Evolutionary conservation across 2,113 vertebrate species (phyloP).

Genomic region (Takifugu bimaculatus): DNA sequence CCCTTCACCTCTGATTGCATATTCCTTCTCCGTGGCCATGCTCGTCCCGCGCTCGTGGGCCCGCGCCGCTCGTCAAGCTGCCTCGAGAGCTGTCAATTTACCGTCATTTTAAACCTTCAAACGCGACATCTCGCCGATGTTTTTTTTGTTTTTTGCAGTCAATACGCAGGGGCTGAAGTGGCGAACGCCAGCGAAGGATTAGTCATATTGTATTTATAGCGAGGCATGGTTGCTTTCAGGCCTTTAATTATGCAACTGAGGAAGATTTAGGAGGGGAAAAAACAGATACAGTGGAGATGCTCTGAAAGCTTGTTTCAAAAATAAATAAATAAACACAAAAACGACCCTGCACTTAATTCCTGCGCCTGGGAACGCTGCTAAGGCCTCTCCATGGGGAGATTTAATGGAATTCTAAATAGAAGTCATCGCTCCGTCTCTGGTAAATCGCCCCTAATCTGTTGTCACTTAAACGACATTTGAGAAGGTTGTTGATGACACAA

Average conservation of each 20-base stretch:
- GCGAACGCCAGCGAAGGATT: slow-evolving; percentile 6
- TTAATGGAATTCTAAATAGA: slow-evolving; percentile 41
- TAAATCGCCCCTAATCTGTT: slow-evolving; percentile 28
- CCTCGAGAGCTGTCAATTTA: no score
- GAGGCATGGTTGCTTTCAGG: neutral
- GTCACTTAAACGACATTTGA: slow-evolving; percentile 25
- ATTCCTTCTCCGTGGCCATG: no score
- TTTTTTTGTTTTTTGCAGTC: neutral
- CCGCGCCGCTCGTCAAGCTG: no score
- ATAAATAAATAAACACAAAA: slow-evolving; percentile 8
- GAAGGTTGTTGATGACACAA: neutral
- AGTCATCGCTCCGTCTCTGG: slow-evolving; percentile 16
- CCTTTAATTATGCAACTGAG: slow-evolving; percentile 29
- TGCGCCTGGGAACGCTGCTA: slow-evolving; percentile 2
- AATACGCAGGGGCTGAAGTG: neutral
- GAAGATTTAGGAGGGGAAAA: neutral
- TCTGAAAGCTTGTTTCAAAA: slow-evolving; percentile 24
- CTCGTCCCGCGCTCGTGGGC: no score
- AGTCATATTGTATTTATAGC: slow-evolving; percentile 11
- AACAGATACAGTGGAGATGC: slow-evolving; percentile 3
- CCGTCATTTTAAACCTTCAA: neutral
- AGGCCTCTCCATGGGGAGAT: neutral
- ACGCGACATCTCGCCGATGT: neutral
- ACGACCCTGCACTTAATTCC: slow-evolving; percentile 13
- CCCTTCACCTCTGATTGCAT: no score